These are phyloP conservation scores for Taphrorychus bicolor DNA, from an alignment of 2,888 invertebrate genomes.

Conservation along the genomic window DNA sequence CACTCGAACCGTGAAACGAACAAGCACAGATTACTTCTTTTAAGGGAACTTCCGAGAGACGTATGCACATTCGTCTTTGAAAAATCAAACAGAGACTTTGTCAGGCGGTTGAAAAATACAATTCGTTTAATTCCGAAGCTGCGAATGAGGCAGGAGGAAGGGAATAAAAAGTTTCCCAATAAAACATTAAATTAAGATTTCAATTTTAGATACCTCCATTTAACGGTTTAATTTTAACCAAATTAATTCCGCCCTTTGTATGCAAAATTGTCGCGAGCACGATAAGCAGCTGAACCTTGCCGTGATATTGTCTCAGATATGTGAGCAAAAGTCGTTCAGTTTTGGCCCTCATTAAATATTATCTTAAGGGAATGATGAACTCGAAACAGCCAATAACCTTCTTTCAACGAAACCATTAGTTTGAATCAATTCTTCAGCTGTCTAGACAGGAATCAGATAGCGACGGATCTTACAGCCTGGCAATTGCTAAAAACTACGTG, in stretches of 20 bases:
- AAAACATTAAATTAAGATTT: constrained; percentile 40
- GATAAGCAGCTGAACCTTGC: constrained; percentile 6
- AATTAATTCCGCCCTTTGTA: constrained; percentile 36
- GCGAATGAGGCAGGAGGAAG: constrained; percentile 19
- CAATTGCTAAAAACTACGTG: constrained; percentile 24
- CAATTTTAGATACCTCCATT: constrained; percentile 34
- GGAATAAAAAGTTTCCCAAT: constrained; percentile 35
- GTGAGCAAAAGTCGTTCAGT: background rate
- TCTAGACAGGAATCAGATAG: constrained; percentile 33
- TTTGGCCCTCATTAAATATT: background rate
- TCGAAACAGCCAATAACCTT: background rate
- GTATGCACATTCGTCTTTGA: constrained; percentile 13
- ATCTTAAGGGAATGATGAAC: no score
- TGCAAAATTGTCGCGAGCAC: constrained; percentile 26
- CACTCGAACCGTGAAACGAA: constrained; percentile 1
- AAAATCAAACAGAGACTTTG: constrained; percentile 18
- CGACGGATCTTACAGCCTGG: constrained; percentile 4
- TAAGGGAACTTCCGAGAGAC: constrained; percentile 2
- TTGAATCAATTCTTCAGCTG: constrained; percentile 20
- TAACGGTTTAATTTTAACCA: constrained; percentile 32
- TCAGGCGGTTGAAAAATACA: constrained; percentile 14
- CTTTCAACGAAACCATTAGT: constrained; percentile 6
- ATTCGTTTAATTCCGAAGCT: constrained; percentile 15
- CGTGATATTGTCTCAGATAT: background rate
- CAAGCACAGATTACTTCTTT: background rate